Evolutionary conservation across 2,888 invertebrate genomes (phyloP).

Genomic region (Leptothorax acervorum): DNA sequence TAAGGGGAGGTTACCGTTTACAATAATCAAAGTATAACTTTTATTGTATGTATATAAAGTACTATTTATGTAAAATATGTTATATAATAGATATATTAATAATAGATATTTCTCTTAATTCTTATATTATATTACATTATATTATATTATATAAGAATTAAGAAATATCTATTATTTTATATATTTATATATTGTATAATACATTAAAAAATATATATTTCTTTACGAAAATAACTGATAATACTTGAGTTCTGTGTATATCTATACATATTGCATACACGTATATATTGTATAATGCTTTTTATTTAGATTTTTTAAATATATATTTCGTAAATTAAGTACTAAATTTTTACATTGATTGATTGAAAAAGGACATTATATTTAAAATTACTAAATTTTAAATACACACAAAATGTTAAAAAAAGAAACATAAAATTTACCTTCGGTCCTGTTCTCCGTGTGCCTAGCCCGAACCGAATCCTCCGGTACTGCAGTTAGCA

Average conservation of each 20-base stretch:
- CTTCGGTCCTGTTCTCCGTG: too few species aligned
- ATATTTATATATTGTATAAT: background rate
- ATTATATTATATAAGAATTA: background rate
- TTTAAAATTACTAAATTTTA: background rate
- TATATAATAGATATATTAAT: background rate
- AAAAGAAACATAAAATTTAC: too few species aligned
- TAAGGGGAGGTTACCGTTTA: background rate
- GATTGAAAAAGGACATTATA: background rate
- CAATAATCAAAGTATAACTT: background rate
- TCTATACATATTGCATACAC: too few species aligned
- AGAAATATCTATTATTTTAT: background rate
- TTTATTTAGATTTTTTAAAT: background rate
- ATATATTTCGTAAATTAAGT: background rate
- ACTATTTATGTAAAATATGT: background rate
- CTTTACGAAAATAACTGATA: too few species aligned
- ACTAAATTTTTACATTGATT: background rate
- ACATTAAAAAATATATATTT: too few species aligned
- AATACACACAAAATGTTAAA: too few species aligned
- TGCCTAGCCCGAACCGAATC: too few species aligned
- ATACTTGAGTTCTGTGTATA: too few species aligned
- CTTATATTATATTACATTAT: too few species aligned
- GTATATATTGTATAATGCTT: background rate
- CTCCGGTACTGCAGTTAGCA: too few species aligned
- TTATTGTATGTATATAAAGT: background rate
- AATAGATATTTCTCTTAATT: too few species aligned